Base-by-base conservation (phyloP, 2,113 vertebrate genomes). In the Syngnathus scovelli region DNA sequence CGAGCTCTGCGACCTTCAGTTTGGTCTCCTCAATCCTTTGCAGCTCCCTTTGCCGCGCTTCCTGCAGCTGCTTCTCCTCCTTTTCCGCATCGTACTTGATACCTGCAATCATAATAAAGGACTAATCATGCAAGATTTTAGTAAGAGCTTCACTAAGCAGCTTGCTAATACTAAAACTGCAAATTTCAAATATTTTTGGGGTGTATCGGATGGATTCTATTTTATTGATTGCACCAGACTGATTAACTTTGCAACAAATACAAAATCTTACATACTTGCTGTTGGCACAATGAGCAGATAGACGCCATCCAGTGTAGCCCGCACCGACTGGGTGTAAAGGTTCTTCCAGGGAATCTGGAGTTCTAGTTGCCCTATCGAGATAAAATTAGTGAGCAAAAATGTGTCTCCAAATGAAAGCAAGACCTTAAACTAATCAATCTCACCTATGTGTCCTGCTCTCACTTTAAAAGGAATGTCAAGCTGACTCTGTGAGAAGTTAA, bases 381-480 rank as follows among this genome's bases (percentile, higher is more conserved):
- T 52, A 80, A 64, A 81, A 5, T 23, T 7, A 36, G 55, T 33
- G 27, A 41, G 44, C n/a, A n/a, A 23, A 44, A 12, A 56, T 19
- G 1, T 54, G 36, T 2, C 1, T 56, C 5, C 46, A 15, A 33
- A 49, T 6, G 44, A 39, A 23, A 5, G 2, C 62, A 61, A 56
- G 13, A n/a, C 8, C 8, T 3, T n/a, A 69, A 6, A 61, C 12
- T 1, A 1, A 33, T 23, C 5, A 9, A 56, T 76, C 93, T 94
- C 90, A 98, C 97, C 92, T 90, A 99, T 98, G 78, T 96, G 94
- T 39, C 97, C 97, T 36, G 95, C 94, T 92, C 92, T 93, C 77
- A 98, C 94, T 93, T 95, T 98, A 87, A 99, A 99, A 61, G 96
- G 97, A 76, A 99, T 95, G 90, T 98, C 94, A 83, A 99, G 85